These are phyloP conservation scores for Drosophila lacertosa DNA, from an alignment of 1,140 invertebrate species.

Conservation along the genomic window DNA sequence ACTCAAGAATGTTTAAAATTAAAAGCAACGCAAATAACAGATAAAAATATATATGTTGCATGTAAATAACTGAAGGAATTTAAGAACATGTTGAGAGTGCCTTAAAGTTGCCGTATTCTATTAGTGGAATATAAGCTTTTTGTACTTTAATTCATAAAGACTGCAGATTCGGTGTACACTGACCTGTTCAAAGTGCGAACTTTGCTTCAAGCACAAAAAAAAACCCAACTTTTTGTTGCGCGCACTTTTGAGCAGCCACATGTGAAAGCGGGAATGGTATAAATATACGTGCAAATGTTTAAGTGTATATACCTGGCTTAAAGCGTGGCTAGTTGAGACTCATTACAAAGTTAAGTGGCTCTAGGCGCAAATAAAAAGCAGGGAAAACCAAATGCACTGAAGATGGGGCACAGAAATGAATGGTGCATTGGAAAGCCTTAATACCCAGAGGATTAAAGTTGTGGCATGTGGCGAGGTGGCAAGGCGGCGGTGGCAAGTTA, in stretches of 20 bases:
- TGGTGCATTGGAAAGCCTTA: conserved; percentile 48
- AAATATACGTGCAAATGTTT: no score
- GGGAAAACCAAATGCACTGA: conserved; percentile 49
- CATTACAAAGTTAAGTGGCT: conserved; percentile 49
- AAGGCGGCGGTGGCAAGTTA: conserved; percentile 42
- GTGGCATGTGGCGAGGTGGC: conserved; percentile 37
- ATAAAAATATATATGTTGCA: no score
- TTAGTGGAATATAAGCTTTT: no score
- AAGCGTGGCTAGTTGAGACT: conserved; percentile 19
- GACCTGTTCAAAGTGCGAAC: conserved; percentile 54
- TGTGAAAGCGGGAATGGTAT: neutral
- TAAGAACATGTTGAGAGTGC: neutral
- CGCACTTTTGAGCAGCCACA: neutral
- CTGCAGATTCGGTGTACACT: conserved; percentile 34
- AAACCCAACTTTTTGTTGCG: conserved; percentile 3
- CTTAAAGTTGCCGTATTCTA: neutral
- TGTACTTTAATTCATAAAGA: conserved; percentile 32
- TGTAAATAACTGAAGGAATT: no score
- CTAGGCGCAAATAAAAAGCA: conserved; percentile 20
- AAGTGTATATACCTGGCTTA: conserved; percentile 3
- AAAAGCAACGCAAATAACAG: no score
- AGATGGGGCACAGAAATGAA: conserved; percentile 37
- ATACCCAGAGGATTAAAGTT: conserved; percentile 64
- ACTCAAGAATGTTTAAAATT: no score
- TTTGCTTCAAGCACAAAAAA: conserved; percentile 47